Evolutionary conservation across 2,888 invertebrate genomes (phyloP).

Genomic region (Leptinotarsa peninsularis): DNA sequence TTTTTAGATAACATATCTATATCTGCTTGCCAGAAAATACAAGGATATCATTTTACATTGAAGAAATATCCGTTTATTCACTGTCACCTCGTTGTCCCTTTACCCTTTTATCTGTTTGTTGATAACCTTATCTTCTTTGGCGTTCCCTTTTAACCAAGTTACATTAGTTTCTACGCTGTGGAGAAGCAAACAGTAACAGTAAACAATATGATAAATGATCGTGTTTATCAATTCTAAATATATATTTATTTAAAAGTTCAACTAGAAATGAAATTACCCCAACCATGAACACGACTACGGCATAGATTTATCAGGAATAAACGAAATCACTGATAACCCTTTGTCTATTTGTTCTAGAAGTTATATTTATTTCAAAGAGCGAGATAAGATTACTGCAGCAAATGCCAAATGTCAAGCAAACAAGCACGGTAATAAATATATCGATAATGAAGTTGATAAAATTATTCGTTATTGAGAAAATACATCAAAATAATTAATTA

Average conservation of each 20-base stretch:
- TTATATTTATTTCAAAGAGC: constrained; percentile 3
- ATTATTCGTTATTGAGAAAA: not conserved
- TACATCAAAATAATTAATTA: no score
- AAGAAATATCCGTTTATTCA: not conserved
- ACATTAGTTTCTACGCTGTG: not conserved
- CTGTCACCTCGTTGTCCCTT: not conserved
- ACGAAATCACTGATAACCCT: constrained; percentile 29
- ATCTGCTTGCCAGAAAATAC: not conserved
- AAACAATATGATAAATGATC: constrained; percentile 29
- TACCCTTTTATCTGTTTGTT: not conserved
- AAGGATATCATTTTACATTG: not conserved
- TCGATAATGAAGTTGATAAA: not conserved
- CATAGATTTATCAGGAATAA: constrained; percentile 30
- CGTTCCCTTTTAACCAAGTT: not conserved
- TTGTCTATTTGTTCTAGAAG: constrained; percentile 32
- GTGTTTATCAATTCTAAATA: constrained; percentile 25
- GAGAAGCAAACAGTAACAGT: constrained; percentile 23
- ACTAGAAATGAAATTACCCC: constrained; percentile 21
- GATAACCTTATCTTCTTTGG: constrained; percentile 9
- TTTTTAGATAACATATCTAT: not conserved
- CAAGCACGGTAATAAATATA: not conserved
- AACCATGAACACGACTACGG: not conserved
- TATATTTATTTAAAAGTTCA: constrained; percentile 19
- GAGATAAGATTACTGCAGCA: not conserved
- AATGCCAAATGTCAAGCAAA: constrained; percentile 9